Evolutionary conservation across 1,140 invertebrate species (phyloP), one percentile per base, ranked within the genome.

Genomic region (Zaprionus africanus): DNA sequence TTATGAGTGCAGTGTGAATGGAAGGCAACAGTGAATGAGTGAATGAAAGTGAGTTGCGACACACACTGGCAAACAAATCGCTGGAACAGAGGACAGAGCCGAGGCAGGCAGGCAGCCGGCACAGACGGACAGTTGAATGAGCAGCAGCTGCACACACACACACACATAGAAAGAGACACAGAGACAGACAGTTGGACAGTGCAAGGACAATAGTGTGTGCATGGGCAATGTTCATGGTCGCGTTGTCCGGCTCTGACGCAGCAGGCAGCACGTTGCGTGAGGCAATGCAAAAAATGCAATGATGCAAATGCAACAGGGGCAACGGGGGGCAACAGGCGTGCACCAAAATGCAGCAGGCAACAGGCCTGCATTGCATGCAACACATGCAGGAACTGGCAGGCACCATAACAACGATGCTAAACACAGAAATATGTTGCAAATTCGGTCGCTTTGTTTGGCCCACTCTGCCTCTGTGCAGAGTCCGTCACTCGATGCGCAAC

Each of bases 11-110:
- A n/a, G 24, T 58, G 31, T 60, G 62, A 79, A 78, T 82, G 79
- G 34, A 82, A 78, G 76, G 65, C 71, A 76, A 79, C 74, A 80
- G 71, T 77, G 77, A 84, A 72, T 75, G 78, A 80, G 71, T 77
- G 77, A 84, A 72, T 75, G 78, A 85, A 85, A 85, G 79, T 78
- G 78, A 73, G 54, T 77, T 56, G 62, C 58, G 31, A 17, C 60
- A 41, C 66, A 76, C 28, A 54, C 9, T 34, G 43, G 11, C 36
- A 61, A 62, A 71, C 70, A 61, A 38, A 78, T 19, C 28, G 36
- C 15, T 51, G 17, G 60, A 49, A 12, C 19, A 5, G 19, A 9
- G 46, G 3, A 13, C 11, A 24, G 46, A 22, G 17, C 11, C 24
- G 46, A 22, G 43, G 26, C 61, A 59, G 34, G 22, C 43, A 54